These are phyloP conservation scores for Rutpela maculata DNA, from an alignment of 2,888 invertebrate species.

Conservation along the genomic window DNA sequence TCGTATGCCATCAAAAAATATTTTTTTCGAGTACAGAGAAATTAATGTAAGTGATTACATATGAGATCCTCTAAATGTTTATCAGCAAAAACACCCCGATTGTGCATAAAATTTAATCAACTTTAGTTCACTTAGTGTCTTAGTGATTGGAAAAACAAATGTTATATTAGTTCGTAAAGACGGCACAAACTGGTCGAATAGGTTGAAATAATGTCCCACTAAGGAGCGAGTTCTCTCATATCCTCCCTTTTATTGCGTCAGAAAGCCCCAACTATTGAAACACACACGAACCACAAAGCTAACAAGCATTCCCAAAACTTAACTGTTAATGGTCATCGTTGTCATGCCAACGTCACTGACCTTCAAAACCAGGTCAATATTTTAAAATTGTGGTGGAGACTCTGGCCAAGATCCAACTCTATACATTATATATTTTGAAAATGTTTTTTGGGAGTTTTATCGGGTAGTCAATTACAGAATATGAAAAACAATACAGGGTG, in stretches of 20 bases:
- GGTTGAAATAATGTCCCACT: neutral
- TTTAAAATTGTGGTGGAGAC: constrained; percentile 13
- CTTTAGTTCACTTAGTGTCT: no score
- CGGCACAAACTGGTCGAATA: neutral
- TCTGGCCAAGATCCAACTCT: constrained; percentile 1
- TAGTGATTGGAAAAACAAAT: no score
- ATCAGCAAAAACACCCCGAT: no score
- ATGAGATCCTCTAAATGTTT: no score
- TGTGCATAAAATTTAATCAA: no score
- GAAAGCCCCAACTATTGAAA: neutral
- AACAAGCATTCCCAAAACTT: constrained; percentile 20
- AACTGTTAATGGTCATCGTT: constrained; percentile 20
- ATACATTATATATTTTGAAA: neutral
- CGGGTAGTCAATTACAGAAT: no score
- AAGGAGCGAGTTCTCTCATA: neutral
- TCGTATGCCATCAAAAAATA: no score
- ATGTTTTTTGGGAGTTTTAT: no score
- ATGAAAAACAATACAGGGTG: no score
- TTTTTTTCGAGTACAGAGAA: no score
- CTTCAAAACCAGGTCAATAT: constrained; percentile 27
- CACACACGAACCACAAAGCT: constrained; percentile 6
- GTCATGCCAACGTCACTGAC: constrained; percentile 24
- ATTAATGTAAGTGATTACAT: no score
- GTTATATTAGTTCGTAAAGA: neutral
- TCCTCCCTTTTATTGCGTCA: neutral